Conservation (phyloP, 2,113 vertebrate species). For the Rousettus leschenaultii region DNA sequence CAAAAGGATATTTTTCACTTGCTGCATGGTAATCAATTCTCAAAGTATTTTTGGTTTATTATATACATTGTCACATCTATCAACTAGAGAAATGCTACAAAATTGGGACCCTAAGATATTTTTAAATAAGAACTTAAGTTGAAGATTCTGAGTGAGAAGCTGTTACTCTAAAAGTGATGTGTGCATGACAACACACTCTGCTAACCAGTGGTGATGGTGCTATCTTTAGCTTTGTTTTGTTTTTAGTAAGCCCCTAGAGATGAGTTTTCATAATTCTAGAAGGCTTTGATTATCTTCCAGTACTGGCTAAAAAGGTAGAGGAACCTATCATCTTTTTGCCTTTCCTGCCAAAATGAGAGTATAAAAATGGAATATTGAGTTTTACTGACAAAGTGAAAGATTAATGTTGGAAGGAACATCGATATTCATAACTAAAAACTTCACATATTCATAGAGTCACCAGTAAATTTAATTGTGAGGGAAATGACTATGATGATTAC, state of each 20-base stretch:
- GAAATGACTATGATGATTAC: rapidly evolving
- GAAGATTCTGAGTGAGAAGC: background rate
- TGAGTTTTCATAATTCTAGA: background rate
- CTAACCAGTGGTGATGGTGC: background rate
- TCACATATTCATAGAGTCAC: background rate
- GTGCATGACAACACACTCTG: background rate
- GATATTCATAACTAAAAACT: background rate
- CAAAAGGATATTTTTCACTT: background rate
- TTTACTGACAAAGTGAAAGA: background rate
- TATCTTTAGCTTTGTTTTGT: background rate
- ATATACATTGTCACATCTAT: background rate
- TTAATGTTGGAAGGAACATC: background rate
- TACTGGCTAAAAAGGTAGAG: background rate
- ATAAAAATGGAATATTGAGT: background rate
- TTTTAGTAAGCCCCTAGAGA: background rate
- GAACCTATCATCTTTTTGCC: background rate
- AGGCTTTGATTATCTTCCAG: background rate
- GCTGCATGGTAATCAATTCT: background rate
- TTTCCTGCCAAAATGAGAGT: background rate
- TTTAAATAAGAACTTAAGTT: background rate
- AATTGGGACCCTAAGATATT: background rate
- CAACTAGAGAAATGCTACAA: background rate
- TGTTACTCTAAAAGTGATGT: background rate
- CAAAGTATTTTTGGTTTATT: background rate
- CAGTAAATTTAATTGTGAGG: background rate